Evolutionary conservation across 2,797 vertebrate species (phyloP), one percentile per base, ranked within the genome.

Genomic region (Limnodromus scolopaceus): DNA sequence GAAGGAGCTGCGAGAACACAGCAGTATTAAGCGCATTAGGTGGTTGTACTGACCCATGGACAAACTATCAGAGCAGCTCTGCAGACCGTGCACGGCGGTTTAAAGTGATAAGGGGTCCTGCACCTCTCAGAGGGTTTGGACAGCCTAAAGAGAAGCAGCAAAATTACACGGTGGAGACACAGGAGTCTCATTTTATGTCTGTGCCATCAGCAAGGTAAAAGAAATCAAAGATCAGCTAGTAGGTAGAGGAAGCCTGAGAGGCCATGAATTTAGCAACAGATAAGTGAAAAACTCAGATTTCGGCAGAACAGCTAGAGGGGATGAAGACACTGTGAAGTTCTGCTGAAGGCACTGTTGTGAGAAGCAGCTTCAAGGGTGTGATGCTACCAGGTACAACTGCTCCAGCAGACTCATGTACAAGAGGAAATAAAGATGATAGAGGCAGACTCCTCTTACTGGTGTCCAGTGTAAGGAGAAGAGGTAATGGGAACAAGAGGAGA

Each of bases 131-230:
- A 27, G 14, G 15, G 41, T 22, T 61, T 28, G 57, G 22, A 30
- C 19, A 72, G 32, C 64, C 46, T 57, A 41, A 88, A 81, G 48
- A 25, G 11, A 49, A n/a, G 15, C 7, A 80, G 22, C 16, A 49
- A 30, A 22, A 7, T 5, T 1, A 5, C 4, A 0, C 0, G 11
- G 9, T 43, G 46, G 55, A 74, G n/a, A 39, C 10, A 6, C 2
- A 25, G 6, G 60, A 76, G 24, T 12, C 49, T 77, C 46, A 30
- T 23, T 48, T n/a, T 32, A 78, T 48, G n/a, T 61, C 32, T 23
- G 34, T 13, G 55, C 51, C n/a, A 77, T 3, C 18, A 87, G 45
- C 27, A 54, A 11, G 41, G 10, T 3, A 11, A 64, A 61, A 51
- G 36, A 36, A 76, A 65, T 10, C 34, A 39, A 30, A 75, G 48